Evolutionary conservation across 2,888 invertebrate genomes (phyloP).

Genomic region (Ophonus ardosiacus): DNA sequence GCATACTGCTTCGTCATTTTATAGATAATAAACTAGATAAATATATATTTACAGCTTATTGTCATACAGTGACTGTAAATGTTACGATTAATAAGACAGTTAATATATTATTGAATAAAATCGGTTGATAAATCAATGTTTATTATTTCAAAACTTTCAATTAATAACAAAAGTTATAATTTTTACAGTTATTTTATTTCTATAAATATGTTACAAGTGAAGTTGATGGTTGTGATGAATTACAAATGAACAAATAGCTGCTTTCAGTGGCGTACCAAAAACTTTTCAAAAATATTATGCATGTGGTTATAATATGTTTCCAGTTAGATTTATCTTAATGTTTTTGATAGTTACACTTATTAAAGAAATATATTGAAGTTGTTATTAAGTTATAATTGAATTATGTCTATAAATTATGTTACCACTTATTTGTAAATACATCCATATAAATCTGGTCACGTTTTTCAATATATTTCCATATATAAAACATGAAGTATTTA

Average conservation of each 20-base stretch:
- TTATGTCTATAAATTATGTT: too few relatives aligned
- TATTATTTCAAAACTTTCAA: constrained; percentile 20
- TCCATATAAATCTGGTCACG: too few relatives aligned
- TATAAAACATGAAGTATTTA: too few relatives aligned
- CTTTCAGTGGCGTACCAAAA: background rate
- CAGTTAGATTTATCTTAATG: too few relatives aligned
- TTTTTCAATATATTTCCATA: too few relatives aligned
- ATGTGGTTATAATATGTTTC: too few relatives aligned
- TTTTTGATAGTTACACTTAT: too few relatives aligned
- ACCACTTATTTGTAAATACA: too few relatives aligned
- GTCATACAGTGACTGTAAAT: constrained; percentile 10
- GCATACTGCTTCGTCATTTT: constrained; percentile 10
- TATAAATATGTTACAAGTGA: constrained; percentile 36
- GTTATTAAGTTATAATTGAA: too few relatives aligned
- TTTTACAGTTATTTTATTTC: constrained; percentile 34
- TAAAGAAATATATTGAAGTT: too few relatives aligned
- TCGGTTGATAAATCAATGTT: constrained; percentile 6
- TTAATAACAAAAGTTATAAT: background rate
- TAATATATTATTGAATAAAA: constrained; percentile 7
- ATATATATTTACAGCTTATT: constrained; percentile 26
- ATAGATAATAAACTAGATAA: constrained; percentile 2
- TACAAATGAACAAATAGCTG: constrained; percentile 23
- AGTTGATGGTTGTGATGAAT: constrained; percentile 26
- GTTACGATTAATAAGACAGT: background rate
- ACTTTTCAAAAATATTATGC: background rate